phyloP scores from a whole-genome alignment of 2,888 invertebrate species.

The Drosophila robusta region DNA sequence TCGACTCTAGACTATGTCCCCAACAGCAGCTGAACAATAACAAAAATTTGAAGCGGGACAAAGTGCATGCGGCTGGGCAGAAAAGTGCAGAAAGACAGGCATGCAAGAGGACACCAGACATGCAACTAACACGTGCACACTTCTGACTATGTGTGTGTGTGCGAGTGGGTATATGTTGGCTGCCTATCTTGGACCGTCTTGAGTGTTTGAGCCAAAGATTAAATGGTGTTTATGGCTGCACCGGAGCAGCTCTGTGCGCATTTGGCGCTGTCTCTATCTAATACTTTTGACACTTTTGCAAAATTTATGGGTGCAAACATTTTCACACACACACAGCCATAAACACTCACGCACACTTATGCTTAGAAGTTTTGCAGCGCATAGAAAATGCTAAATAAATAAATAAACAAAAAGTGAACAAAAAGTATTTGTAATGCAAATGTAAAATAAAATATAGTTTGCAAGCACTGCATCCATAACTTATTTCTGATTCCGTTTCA shows the following conservation, averaged over 20 bases:
- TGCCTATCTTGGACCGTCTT: slow-evolving; percentile 44
- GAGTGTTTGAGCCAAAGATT: slow-evolving; percentile 79
- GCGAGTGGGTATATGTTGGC: slow-evolving; percentile 14
- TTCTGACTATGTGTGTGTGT: slow-evolving; percentile 12
- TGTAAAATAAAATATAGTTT: slow-evolving; percentile 20
- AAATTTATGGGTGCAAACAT: slow-evolving; percentile 63
- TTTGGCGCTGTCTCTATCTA: slow-evolving; percentile 37
- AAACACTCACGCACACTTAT: slow-evolving; percentile 1
- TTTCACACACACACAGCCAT: slow-evolving; percentile 18
- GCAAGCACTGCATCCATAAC: slow-evolving; percentile 34
- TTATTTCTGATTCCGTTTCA: slow-evolving; percentile 39
- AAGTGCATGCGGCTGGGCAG: slow-evolving; percentile 41
- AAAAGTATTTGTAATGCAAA: slow-evolving; percentile 32
- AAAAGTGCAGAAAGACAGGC: slow-evolving; percentile 34
- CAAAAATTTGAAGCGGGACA: slow-evolving; percentile 52
- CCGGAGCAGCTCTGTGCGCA: slow-evolving; percentile 38
- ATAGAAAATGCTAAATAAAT: slow-evolving; percentile 5
- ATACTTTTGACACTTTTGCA: slow-evolving; percentile 75
- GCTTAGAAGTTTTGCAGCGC: slow-evolving; percentile 5
- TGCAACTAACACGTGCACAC: slow-evolving; percentile 17
- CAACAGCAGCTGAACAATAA: slow-evolving; percentile 54
- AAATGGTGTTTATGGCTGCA: slow-evolving; percentile 78
- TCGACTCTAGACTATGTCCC: slow-evolving; percentile 43
- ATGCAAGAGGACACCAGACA: slow-evolving; percentile 36
- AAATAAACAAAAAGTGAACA: slow-evolving; percentile 16